phyloP scores from a whole-genome alignment of 2,888 invertebrate species.

The Philopedon plagiatum region DNA sequence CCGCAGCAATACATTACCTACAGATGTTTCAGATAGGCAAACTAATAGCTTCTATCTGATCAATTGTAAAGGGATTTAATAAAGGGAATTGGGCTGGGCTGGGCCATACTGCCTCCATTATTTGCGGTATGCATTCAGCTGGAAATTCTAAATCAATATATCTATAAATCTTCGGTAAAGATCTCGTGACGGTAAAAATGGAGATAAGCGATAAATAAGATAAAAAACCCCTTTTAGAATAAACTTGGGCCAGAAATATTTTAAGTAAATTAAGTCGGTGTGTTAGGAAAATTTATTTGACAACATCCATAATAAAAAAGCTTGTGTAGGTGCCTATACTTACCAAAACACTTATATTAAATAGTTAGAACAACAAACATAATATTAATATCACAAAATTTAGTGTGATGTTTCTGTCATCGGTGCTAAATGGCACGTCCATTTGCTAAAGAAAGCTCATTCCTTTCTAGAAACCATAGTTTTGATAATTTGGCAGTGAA shows the following conservation, averaged over 20 bases:
- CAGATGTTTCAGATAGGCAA: slow-evolving; percentile 37
- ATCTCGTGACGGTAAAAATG: neutral
- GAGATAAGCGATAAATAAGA: neutral
- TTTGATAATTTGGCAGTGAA: no score
- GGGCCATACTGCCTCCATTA: slow-evolving; percentile 28
- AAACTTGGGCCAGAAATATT: neutral
- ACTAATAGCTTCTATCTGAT: slow-evolving; percentile 42
- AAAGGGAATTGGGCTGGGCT: slow-evolving; percentile 39
- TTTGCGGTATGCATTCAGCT: slow-evolving; percentile 25
- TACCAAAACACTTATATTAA: no score
- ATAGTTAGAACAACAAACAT: no score
- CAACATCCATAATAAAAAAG: no score
- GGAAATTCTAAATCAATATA: slow-evolving; percentile 12
- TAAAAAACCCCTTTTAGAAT: neutral
- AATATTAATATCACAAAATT: no score
- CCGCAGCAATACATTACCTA: slow-evolving; percentile 31
- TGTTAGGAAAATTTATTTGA: no score
- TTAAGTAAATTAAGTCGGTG: neutral
- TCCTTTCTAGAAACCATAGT: no score
- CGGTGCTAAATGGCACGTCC: no score
- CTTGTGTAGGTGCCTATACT: no score
- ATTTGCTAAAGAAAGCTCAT: no score
- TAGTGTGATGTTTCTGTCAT: no score
- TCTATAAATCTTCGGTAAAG: slow-evolving; percentile 2
- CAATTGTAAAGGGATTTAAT: slow-evolving; percentile 42